A percentile compares a stretch with the other conserved stretches of the same genome.
These are phyloP conservation scores for Rhinella marina DNA, from an alignment of 2,797 vertebrate species.

Conservation along the genomic window DNA sequence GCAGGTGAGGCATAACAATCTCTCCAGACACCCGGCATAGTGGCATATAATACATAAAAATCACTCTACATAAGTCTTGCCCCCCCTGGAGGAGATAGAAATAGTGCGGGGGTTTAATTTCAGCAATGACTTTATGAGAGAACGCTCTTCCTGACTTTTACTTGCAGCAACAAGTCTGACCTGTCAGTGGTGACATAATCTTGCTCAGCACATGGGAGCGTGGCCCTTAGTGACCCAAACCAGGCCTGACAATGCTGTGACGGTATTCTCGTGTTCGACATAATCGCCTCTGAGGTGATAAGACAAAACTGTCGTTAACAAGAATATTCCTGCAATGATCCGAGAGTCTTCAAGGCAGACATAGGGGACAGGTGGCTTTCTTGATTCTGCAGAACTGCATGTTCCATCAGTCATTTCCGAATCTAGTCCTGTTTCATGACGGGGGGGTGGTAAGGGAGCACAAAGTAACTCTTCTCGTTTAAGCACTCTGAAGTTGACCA, in stretches of 20 bases:
- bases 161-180: slow-evolving; percentile 28
- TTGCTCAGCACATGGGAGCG: not conserved
- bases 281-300: slow-evolving; percentile 25
- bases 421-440: not conserved
- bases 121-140: not conserved
- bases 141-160: not conserved
- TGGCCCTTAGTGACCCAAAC: slow-evolving; percentile 29
- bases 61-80: not conserved
- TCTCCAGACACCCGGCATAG: too few relatives aligned
- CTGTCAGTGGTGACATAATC: slow-evolving; percentile 39
- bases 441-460: not conserved
- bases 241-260: not conserved
- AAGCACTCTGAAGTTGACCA: not conserved
- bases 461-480: not conserved
- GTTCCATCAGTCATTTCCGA: not conserved
- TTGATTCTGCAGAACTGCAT: not conserved
- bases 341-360: not conserved
- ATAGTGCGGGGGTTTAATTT: not conserved
- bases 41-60: not conserved
- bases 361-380: not conserved
- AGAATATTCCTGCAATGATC: slow-evolving; percentile 21
- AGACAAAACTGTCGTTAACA: slow-evolving; percentile 41
- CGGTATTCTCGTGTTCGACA: slow-evolving; percentile 19
- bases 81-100: slow-evolving; percentile 1
- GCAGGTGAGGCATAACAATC: too few relatives aligned